phyloP scores from a whole-genome alignment of 1,140 invertebrate species.

The Magallana gigas region DNA sequence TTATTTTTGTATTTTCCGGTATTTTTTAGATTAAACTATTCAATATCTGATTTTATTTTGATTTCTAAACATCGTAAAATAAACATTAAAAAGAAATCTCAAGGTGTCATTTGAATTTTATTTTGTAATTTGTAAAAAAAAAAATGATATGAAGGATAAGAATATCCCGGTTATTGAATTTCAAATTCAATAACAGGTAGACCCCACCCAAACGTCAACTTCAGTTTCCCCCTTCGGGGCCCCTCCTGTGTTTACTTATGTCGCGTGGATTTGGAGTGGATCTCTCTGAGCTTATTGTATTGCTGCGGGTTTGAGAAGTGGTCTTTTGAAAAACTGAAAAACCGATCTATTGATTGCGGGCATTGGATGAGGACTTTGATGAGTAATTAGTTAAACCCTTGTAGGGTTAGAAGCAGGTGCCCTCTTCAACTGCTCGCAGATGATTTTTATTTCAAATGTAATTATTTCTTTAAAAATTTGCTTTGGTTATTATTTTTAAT shows the following conservation, averaged over 20 bases:
- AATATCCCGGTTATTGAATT: no score
- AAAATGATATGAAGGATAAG: no score
- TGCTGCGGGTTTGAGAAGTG: constrained; percentile 6
- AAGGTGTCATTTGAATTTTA: no score
- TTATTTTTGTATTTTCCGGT: no score
- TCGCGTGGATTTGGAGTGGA: constrained; percentile 6
- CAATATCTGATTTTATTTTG: no score
- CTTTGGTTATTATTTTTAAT: neutral
- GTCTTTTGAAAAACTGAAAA: constrained; percentile 3
- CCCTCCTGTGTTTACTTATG: neutral
- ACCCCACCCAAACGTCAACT: no score
- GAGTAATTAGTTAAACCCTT: constrained; percentile 27
- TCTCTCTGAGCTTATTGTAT: neutral
- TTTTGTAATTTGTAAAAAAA: no score
- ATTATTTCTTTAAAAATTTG: neutral
- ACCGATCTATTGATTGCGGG: constrained; percentile 12
- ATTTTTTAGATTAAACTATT: no score
- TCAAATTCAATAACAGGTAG: no score
- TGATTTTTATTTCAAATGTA: neutral
- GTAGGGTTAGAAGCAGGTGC: constrained; percentile 5
- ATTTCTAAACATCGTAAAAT: no score
- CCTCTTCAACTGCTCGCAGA: neutral
- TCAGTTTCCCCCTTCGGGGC: neutral
- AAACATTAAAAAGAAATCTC: no score
- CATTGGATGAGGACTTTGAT: neutral